Evolutionary conservation across 2,888 invertebrate species (phyloP), one percentile per base, ranked within the genome.

Genomic region (Tipula helvola): DNA sequence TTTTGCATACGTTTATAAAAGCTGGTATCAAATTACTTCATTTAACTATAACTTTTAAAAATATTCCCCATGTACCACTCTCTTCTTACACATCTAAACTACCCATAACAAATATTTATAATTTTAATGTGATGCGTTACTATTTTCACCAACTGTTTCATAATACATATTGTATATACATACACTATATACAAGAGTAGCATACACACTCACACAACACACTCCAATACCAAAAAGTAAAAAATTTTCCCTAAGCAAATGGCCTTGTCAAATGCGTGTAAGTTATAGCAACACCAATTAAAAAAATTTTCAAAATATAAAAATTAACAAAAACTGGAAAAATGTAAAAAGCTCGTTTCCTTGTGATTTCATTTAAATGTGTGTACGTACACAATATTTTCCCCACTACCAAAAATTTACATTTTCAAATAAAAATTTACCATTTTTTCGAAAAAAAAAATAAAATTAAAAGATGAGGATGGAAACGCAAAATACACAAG

Each of bases 41-140:
- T 71, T 71, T 71, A 71, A 71, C 71, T 28, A 28, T 28, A 71
- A 28, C 10, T 28, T 71, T 71, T 71, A n/a, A 52, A 52, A 52
- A 52, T 8, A 52, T 71, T 12, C 71, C 71, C 28, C 28, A 7
- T 10, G 28, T 12, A 71, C 71, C 71, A 71, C 71, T 71, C 28
- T 28, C 71, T 10, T 28, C 71, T 4, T 4, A 3, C 5, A 52
- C 16, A 52, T 3, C 28, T 28, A 28, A 28, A 28, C 28, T 8
- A 8, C 0, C 71, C 18, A 71, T 12, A 71, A 71, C 28, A 28
- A 71, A 28, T 71, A 71, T 18, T 71, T 71, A 28, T 71, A 28
- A 71, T 71, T 71, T 71, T 71, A 71, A 71, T 71, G 71, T 71
- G 71, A 71, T 71, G 71, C 71, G 71, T 71, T 71, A 71, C 71